phyloP scores from a whole-genome alignment of 1,140 invertebrate genomes.

The Drosophila persimilis region DNA sequence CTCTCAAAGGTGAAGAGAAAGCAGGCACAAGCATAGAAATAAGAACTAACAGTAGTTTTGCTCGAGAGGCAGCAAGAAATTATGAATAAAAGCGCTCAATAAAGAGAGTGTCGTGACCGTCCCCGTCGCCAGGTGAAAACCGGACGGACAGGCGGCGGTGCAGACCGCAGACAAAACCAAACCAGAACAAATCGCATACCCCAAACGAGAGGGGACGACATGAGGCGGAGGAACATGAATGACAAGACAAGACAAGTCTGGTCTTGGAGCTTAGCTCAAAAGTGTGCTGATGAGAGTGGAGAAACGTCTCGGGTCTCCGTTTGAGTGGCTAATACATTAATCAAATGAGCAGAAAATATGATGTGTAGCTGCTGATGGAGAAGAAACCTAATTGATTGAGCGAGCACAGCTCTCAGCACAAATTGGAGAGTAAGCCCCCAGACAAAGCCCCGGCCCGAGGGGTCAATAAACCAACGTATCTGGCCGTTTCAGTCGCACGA shows the following conservation, averaged over 20 bases:
- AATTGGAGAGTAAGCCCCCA: slow-evolving; percentile 37
- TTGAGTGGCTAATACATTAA: slow-evolving; percentile 58
- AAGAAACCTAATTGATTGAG: slow-evolving; percentile 60
- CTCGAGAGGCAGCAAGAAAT: slow-evolving; percentile 56
- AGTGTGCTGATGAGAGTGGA: no score
- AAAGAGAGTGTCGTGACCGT: slow-evolving; percentile 24
- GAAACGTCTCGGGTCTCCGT: background rate
- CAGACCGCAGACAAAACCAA: slow-evolving; percentile 28
- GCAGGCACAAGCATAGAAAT: slow-evolving; percentile 48
- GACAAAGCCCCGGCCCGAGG: slow-evolving; percentile 18
- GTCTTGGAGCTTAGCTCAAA: no score
- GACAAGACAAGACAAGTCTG: slow-evolving; percentile 9
- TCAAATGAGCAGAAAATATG: slow-evolving; percentile 65
- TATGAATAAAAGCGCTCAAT: slow-evolving; percentile 72
- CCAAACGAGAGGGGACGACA: slow-evolving; percentile 18
- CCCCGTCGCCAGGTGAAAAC: slow-evolving; percentile 56
- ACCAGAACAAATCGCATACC: slow-evolving; percentile 44
- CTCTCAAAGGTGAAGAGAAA: slow-evolving; percentile 58
- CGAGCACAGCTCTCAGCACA: slow-evolving; percentile 1
- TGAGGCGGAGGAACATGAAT: slow-evolving; percentile 20
- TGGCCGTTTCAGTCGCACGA: background rate
- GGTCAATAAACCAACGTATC: slow-evolving; percentile 59
- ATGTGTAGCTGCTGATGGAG: slow-evolving; percentile 3
- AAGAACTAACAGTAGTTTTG: slow-evolving; percentile 72
- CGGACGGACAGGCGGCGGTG: slow-evolving; percentile 48